Evolutionary conservation across 1,140 invertebrate genomes (phyloP).

Genomic region (Caerostris extrusa): DNA sequence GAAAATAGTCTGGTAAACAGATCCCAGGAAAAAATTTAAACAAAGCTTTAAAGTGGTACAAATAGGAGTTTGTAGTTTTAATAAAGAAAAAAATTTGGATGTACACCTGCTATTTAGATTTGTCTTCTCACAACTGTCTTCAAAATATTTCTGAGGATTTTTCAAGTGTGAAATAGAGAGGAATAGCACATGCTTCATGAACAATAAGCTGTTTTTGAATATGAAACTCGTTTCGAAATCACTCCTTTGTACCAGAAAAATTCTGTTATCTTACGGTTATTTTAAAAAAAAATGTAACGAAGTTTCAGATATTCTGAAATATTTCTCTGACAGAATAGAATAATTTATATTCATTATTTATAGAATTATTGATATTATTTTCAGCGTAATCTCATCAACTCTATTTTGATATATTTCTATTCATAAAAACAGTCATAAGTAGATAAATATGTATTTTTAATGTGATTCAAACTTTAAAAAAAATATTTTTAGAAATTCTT

Average conservation of each 20-base stretch:
- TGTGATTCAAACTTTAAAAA: no score
- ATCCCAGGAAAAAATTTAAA: background rate
- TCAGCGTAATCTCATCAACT: no score
- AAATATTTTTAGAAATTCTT: no score
- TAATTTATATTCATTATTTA: background rate
- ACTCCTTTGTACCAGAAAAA: background rate
- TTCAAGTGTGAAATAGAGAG: background rate
- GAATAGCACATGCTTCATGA: background rate
- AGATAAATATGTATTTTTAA: no score
- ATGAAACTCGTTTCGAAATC: background rate
- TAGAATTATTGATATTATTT: no score
- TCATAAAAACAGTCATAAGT: no score
- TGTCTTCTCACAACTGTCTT: background rate
- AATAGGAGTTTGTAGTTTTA: background rate
- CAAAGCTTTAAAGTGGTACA: background rate
- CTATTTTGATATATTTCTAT: no score
- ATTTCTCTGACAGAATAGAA: background rate
- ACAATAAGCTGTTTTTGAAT: conserved; percentile 14
- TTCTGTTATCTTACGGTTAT: background rate
- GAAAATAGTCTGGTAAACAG: background rate
- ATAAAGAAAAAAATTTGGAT: background rate
- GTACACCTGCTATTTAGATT: background rate
- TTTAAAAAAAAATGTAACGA: background rate
- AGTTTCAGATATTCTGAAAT: background rate
- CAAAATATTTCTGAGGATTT: background rate